Evolutionary conservation across 2,797 vertebrate genomes (phyloP), one percentile per base, ranked within the genome.

Genomic region (Lepus oiostolus): DNA sequence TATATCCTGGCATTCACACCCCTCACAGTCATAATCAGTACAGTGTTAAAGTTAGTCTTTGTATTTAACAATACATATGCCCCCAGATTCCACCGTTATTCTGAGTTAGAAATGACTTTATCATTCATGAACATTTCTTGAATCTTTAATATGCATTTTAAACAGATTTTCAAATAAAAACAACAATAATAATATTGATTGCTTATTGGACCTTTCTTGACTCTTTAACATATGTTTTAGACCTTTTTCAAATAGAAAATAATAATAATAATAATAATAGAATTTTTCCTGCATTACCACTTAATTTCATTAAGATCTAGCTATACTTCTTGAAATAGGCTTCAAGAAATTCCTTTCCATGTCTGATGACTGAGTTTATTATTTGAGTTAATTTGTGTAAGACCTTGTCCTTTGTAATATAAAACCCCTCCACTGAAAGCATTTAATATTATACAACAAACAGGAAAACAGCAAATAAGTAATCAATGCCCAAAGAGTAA

Each of bases 281-380:
- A 0, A 24, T 24, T 88, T 76, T 22, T 21, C 32, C 16, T 11
- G 22, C 11, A 32, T 72, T 71, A 62, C 21, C 28, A 38, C 58
- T 84, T 26, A 30, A 35, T 19, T 84, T 26, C 38, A n/a, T 19
- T 21, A 89, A 72, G 62, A 89, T 54, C 42, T 67, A 67, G 68
- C 8, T 38, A 12, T 32, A 35, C 7, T 95, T 95, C 16, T 42
- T 81, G 50, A 94, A 91, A 90, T 77, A 72, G 16, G 13, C 19
- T 86, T 35, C 19, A 83, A 82, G 71, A 96, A 89, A 91, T 62
- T 54, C 13, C 68, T 81, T 50, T 65, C 28, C 42, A 54, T 90
- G 91, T 94, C 24, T 24, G 35, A 42, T 80, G 58, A 60, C 22
- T 77, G 82, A 84, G 28, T 86, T 88, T 83, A 86, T 77, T 62